Evolutionary conservation across 2,888 invertebrate genomes (phyloP).

Genomic region (Aphidoletes aphidimyza): DNA sequence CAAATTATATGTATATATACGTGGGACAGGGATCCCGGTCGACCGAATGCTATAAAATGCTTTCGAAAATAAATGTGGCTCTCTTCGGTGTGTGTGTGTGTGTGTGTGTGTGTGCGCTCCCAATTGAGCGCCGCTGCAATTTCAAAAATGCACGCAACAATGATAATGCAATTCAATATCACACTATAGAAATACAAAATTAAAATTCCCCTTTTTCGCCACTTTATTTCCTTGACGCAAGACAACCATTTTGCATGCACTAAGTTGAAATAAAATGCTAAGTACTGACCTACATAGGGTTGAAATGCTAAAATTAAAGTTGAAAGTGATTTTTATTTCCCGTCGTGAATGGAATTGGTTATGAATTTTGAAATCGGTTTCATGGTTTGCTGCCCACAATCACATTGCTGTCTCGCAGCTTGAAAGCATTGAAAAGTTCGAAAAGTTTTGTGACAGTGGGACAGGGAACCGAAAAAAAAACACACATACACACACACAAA

Average conservation of each 20-base stretch:
- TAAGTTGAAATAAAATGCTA: neutral
- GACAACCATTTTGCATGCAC: neutral
- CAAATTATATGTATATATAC: neutral
- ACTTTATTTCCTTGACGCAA: neutral
- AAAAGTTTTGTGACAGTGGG: constrained; percentile 2
- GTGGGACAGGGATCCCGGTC: too few species aligned
- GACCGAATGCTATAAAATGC: too few species aligned
- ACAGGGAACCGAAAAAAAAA: neutral
- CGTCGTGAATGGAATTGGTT: neutral
- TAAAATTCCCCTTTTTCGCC: neutral
- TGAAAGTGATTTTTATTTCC: constrained; percentile 28
- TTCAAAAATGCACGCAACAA: neutral
- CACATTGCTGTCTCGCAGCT: neutral
- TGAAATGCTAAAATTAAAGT: constrained; percentile 29
- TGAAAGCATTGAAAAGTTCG: neutral
- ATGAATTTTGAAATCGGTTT: constrained; percentile 40
- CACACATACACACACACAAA: too few species aligned
- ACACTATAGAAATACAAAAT: neutral
- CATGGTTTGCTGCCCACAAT: neutral
- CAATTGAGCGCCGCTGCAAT: too few species aligned
- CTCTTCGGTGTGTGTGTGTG: too few species aligned
- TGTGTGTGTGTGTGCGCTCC: too few species aligned
- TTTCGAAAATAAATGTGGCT: too few species aligned
- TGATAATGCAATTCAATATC: constrained; percentile 22
- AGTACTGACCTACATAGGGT: constrained; percentile 27